A percentile compares a stretch with the other conserved stretches of the same genome.
Conservation (phyloP, 2,888 invertebrate genomes). For the Zygothrica quintamaculata region DNA sequence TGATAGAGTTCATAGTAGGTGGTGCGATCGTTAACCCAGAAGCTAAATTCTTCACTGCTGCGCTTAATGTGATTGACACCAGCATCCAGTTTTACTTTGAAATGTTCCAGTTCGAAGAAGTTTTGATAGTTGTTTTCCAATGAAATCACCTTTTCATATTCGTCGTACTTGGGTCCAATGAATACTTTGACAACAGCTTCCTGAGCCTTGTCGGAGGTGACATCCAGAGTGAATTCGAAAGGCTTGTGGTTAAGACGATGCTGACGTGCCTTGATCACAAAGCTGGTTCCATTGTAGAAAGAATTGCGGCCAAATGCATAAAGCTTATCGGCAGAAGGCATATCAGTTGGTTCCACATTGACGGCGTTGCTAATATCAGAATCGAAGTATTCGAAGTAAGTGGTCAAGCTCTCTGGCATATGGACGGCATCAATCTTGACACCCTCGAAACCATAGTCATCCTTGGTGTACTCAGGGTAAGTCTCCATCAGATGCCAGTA, state of each 20-base stretch:
- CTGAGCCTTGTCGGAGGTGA: constrained; percentile 86
- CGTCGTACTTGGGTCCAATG: constrained; percentile 89
- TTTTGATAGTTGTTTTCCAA: constrained; percentile 87
- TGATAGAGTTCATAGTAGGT: constrained; percentile 85
- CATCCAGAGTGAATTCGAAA: constrained; percentile 87
- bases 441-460: constrained; percentile 87
- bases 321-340: constrained; percentile 64
- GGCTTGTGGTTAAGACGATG: constrained; percentile 88
- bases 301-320: constrained; percentile 81
- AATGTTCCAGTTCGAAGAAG: constrained; percentile 89
- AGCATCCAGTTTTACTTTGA: constrained; percentile 87
- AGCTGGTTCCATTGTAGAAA: constrained; percentile 81
- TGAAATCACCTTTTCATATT: constrained; percentile 85
- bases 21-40: constrained; percentile 87
- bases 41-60: constrained; percentile 88
- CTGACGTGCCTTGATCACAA: constrained; percentile 86
- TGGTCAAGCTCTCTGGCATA: constrained; percentile 87
- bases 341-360: constrained; percentile 82
- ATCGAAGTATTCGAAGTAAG: constrained; percentile 89
- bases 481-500: constrained; percentile 87
- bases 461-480: constrained; percentile 87
- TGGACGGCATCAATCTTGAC: constrained; percentile 87
- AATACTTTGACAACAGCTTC: constrained; percentile 88
- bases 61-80: constrained; percentile 86
- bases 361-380: constrained; percentile 86